Evolutionary conservation across 2,797 vertebrate species (phyloP), one percentile per base, ranked within the genome.

Genomic region (Amblyraja radiata): DNA sequence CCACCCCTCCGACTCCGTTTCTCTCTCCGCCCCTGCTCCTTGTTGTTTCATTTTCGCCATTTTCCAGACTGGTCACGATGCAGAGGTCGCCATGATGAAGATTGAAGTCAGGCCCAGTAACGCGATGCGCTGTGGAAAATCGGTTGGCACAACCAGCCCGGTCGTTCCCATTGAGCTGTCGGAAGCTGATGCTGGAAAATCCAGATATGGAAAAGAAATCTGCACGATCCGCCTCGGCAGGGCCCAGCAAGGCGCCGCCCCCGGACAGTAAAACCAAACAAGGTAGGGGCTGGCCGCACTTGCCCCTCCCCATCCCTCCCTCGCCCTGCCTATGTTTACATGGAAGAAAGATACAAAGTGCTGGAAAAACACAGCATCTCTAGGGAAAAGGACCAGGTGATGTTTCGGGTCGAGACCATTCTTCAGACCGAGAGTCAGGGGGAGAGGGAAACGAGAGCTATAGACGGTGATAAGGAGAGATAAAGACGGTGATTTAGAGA

Each of bases 81-180:
- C 90, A 97, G 96, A 99, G 99, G 98, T 99, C 98, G 97, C 98
- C 98, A 98, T 99, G 96, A 99, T 98, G 98, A 97, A 96, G 96
- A 97, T 88, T 88, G 68, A 88, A 65, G 63, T 88, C 68, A 92
- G 90, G 90, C 71, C 71, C 13, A 46, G 23, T 92, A 28, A 92
- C 90, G 90, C 90, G 90, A 92, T 92, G 90, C 90, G 71, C 90
- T 92, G 90, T 73, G 90, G 73, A 73, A 76, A 92, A 46, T 14
- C 90, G 90, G 90, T 92, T 92, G 90, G 90, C 90, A 76, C 90
- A 92, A 92, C 90, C 90, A 92, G 90, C 90, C 90, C 25, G 71
- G 90, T 92, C 71, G 23, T 76, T 73, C 90, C 90, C 39, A 16
- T n/a, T 58, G 90, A 92, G 71, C 90, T 46, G 90, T 46, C 58